Evolutionary conservation across 2,888 invertebrate genomes (phyloP).

Genomic region (Phania funesta): DNA sequence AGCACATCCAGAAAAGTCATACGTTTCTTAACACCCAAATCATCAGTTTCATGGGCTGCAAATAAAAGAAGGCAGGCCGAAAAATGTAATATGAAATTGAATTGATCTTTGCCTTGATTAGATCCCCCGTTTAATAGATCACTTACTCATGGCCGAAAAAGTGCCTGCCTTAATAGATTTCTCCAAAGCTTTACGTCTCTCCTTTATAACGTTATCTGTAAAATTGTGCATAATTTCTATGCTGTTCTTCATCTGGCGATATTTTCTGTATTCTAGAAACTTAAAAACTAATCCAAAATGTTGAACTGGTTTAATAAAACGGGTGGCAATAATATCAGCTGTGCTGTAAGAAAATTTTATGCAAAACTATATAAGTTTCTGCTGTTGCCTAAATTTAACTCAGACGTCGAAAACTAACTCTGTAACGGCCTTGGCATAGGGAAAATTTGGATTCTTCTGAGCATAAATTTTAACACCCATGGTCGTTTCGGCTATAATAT

Average conservation of each 20-base stretch:
- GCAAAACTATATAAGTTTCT: no score
- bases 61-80: not conserved
- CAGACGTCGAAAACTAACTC: slow-evolving; percentile 79
- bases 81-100: not conserved
- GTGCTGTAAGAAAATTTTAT: slow-evolving; percentile 64
- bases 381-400: not conserved
- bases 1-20: slow-evolving; percentile 69
- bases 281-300: slow-evolving; percentile 72
- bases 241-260: slow-evolving; percentile 69
- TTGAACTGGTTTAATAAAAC: slow-evolving; percentile 72
- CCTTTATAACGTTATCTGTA: slow-evolving; percentile 75
- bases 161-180: slow-evolving; percentile 32
- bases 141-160: slow-evolving; percentile 34
- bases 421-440: slow-evolving; percentile 86
- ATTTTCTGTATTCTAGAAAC: slow-evolving; percentile 69
- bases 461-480: slow-evolving; percentile 72
- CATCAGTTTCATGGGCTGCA: slow-evolving; percentile 33
- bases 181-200: slow-evolving; percentile 72
- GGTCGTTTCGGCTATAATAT: slow-evolving; percentile 69
- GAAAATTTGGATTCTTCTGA: slow-evolving; percentile 82
- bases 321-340: slow-evolving; percentile 71
- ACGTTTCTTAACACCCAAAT: slow-evolving; percentile 62
- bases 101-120: not conserved
- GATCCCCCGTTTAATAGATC: not conserved
- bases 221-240: slow-evolving; percentile 76